Base-by-base conservation (phyloP, 2,888 invertebrate species). In the Drosophila mettleri region DNA sequence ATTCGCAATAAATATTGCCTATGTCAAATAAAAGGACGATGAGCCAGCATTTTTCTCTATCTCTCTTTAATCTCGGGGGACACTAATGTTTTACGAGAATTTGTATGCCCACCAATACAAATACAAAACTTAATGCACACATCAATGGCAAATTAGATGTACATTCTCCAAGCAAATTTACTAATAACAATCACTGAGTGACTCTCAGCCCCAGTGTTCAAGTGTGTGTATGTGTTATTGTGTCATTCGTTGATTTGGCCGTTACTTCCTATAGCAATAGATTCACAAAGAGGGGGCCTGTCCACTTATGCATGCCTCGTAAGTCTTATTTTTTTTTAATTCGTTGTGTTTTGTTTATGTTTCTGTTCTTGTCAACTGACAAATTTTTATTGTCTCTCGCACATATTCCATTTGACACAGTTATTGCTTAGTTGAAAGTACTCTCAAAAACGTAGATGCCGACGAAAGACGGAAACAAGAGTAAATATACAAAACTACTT, bases 1-100 rank as follows among this genome's bases (percentile, higher is more conserved):
- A 86, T 86, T 86, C 84, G 88, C 88, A 88, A 86, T 86, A 86
- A 86, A 86, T 86, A 86, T 83, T 83, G 88, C 88, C 86, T 71
- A 79, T 86, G 88, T 83, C 86, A 83, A 86, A 86, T 86, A 84
- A 86, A 86, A 79, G 86, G 88, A 78, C 88, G 86, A 86, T 84
- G 84, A 80, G 88, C 80, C 76, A 74, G 86, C 77, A 74, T 78
- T 77, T 78, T 72, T 68, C 39, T 18, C 53, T 20, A 33, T 61
- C 48, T 33, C 58, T 57, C 67, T 83, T 74, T 87, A 87, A 83
- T 86, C 85, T 80, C 85, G 59, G 73, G 88, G 88, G 85, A 85
- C 83, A 81, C 84, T 86, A 85, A 85, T 85, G 84, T 76, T 84
- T 88, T 85, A 88, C 84, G 84, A 86, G 88, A 83, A 83, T 77